These are phyloP conservation scores for Chloroceryle inda DNA, from an alignment of 2,797 vertebrate genomes.

Conservation along the genomic window DNA sequence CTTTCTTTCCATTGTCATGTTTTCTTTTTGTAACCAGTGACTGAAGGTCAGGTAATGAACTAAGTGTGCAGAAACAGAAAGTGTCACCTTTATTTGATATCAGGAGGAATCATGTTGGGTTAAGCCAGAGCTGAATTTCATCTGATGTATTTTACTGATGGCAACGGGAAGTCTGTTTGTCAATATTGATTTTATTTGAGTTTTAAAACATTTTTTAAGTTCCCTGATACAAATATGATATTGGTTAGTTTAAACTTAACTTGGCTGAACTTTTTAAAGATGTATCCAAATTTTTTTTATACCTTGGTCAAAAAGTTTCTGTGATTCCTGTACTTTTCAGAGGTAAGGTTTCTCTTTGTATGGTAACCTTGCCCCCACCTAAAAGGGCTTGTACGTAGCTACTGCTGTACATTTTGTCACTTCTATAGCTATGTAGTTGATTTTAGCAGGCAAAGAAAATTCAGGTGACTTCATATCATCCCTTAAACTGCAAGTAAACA, in stretches of 20 bases:
- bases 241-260: background rate
- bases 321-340: background rate
- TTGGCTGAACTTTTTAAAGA: background rate
- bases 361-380: background rate
- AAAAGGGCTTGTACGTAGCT: background rate
- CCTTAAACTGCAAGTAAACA: constrained; percentile 29
- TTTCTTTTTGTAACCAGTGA: background rate
- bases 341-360: background rate
- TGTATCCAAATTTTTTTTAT: background rate
- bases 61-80: background rate
- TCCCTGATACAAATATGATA: background rate
- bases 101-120: background rate
- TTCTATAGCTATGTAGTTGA: background rate
- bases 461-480: background rate
- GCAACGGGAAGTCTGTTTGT: background rate
- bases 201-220: background rate
- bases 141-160: background rate
- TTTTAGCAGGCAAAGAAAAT: background rate
- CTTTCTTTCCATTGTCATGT: constrained; percentile 1
- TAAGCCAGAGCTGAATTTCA: background rate
- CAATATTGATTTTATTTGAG: background rate
- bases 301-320: background rate
- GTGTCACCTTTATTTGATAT: background rate
- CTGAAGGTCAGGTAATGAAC: background rate
- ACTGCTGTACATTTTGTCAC: background rate